Conservation (phyloP, 2,888 invertebrate genomes). For the Agrochola lota region DNA sequence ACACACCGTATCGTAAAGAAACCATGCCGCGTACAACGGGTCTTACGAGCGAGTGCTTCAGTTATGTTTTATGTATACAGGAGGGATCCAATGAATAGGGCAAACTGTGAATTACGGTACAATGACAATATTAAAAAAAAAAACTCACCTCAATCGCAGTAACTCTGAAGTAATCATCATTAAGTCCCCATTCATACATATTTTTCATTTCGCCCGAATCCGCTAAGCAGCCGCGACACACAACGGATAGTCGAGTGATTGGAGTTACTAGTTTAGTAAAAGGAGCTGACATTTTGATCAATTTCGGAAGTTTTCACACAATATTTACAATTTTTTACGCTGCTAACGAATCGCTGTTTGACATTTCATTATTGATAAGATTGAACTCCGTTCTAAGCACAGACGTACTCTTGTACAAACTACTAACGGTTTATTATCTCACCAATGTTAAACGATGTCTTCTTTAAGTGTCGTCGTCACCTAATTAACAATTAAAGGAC, state of each 20-base stretch:
- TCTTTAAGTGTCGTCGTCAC: background rate
- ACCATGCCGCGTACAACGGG: background rate
- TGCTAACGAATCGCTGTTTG: background rate
- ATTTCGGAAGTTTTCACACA: background rate
- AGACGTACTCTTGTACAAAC: background rate
- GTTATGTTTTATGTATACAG: background rate
- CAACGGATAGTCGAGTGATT: conserved; percentile 66
- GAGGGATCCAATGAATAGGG: background rate
- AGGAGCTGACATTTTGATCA: conserved; percentile 72
- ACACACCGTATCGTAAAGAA: background rate
- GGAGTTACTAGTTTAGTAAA: conserved; percentile 70
- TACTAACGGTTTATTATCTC: background rate
- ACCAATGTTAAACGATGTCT: background rate
- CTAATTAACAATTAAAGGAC: background rate
- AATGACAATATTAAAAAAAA: background rate
- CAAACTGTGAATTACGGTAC: background rate
- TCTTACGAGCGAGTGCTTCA: background rate
- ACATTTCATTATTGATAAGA: conserved; percentile 22
- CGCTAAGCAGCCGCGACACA: conserved; percentile 84
- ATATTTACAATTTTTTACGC: conserved; percentile 15
- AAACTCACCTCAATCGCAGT: conserved; percentile 77
- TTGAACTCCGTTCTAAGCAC: conserved; percentile 17
- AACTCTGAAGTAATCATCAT: conserved; percentile 78
- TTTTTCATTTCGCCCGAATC: conserved; percentile 84
- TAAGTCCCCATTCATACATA: conserved; percentile 81